phyloP scores from a whole-genome alignment of 1,140 invertebrate species.

The Eumaeus atala region DNA sequence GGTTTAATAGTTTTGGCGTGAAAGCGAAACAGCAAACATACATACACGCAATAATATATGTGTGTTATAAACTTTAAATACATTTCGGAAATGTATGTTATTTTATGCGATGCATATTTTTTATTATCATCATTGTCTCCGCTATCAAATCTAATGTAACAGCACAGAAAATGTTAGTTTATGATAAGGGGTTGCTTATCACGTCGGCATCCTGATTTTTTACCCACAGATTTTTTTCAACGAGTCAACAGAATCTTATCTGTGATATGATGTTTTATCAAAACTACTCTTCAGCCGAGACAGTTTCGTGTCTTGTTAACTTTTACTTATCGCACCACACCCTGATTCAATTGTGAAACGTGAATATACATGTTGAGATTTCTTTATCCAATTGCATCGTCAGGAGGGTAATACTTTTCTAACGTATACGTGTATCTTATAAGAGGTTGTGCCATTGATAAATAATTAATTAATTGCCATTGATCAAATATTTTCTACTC shows the following conservation, averaged over 20 bases:
- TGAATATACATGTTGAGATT: conserved; percentile 17
- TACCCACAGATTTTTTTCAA: conserved; percentile 47
- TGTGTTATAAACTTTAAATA: too few relatives aligned
- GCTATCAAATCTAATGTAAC: conserved; percentile 26
- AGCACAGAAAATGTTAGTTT: conserved; percentile 32
- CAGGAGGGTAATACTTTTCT: too few relatives aligned
- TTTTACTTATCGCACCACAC: not conserved
- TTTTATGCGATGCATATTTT: not conserved
- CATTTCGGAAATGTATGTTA: too few relatives aligned
- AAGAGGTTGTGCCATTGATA: not conserved
- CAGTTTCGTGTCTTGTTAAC: conserved; percentile 20
- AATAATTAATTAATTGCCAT: too few relatives aligned
- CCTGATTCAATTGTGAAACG: conserved; percentile 27
- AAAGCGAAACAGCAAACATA: too few relatives aligned
- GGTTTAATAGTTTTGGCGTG: too few relatives aligned
- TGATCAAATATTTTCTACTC: too few relatives aligned
- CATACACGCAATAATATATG: too few relatives aligned
- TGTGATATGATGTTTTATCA: conserved; percentile 42
- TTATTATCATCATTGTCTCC: not conserved
- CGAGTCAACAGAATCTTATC: conserved; percentile 59
- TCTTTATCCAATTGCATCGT: conserved; percentile 1
- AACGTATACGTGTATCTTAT: too few relatives aligned
- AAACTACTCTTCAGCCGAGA: conserved; percentile 33
- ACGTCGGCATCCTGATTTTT: conserved; percentile 57
- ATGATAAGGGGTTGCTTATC: conserved; percentile 50